These are phyloP conservation scores for Rhea pennata DNA, from an alignment of 2,113 vertebrate species.

Conservation along the genomic window DNA sequence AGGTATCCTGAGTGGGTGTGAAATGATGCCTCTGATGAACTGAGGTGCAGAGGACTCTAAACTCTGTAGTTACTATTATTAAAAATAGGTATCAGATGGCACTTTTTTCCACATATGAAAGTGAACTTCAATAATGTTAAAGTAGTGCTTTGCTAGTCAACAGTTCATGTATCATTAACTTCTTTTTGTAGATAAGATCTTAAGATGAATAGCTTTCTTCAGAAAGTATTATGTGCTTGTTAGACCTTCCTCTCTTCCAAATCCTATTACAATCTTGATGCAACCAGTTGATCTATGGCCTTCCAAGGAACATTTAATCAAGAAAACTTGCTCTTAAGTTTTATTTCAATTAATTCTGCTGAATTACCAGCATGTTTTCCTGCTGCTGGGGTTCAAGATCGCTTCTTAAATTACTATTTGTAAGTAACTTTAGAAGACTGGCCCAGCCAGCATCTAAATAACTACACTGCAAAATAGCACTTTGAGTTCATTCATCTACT, in stretches of 20 bases:
- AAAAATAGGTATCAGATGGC: not conserved
- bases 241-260: not conserved
- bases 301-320: not conserved
- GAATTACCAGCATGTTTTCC: not conserved
- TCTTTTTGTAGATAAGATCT: not conserved
- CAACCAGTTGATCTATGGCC: not conserved
- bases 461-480: not conserved
- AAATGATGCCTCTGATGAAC: slow-evolving; percentile 64
- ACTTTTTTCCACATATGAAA: slow-evolving; percentile 21
- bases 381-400: not conserved
- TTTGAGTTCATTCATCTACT: not conserved
- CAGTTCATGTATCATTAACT: not conserved
- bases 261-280: not conserved
- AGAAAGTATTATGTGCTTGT: not conserved
- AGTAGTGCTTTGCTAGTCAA: not conserved
- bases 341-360: not conserved
- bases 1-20: slow-evolving; percentile 77
- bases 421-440: not conserved
- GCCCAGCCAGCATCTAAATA: not conserved
- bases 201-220: not conserved
- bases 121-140: not conserved
- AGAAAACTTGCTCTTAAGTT: not conserved
- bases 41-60: slow-evolving; percentile 55
- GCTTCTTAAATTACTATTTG: not conserved
- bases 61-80: slow-evolving; percentile 20